Evolutionary conservation across 2,113 vertebrate genomes (phyloP).

Genomic region (Neolamprologus toae): DNA sequence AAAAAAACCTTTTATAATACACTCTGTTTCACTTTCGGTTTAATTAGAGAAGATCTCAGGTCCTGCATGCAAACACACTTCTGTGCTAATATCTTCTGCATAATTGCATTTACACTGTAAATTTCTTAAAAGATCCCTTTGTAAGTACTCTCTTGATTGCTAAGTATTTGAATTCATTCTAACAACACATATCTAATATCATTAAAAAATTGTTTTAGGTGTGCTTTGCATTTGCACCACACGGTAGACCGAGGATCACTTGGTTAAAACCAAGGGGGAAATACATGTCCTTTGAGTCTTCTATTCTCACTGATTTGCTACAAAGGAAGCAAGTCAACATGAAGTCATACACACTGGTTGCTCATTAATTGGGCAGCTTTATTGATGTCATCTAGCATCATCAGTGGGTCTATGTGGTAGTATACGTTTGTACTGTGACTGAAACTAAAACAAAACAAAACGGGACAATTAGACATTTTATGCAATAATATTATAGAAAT

Average conservation of each 20-base stretch:
- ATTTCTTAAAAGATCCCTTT: not conserved
- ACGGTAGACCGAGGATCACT: not conserved
- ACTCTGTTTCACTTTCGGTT: not conserved
- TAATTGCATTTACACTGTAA: not conserved
- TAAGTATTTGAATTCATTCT: not conserved
- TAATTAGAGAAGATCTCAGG: not conserved
- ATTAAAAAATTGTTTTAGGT: fast-evolving
- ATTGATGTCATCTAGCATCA: not conserved
- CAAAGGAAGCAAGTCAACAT: not conserved
- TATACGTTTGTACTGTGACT: not conserved
- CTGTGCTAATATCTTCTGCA: not conserved
- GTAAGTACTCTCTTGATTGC: not conserved
- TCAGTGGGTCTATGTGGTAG: not conserved
- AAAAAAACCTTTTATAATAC: fast-evolving
- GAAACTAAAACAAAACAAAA: not conserved
- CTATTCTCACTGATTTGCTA: not conserved
- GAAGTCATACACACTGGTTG: not conserved
- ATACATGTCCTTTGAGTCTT: not conserved
- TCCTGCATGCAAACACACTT: not conserved
- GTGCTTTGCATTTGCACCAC: not conserved
- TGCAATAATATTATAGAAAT: not conserved
- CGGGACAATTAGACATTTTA: fast-evolving
- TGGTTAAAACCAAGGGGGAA: not conserved
- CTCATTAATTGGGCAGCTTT: not conserved
- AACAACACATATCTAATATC: not conserved